Conservation (phyloP, 2,888 invertebrate species). For the Strigamia crassipes region DNA sequence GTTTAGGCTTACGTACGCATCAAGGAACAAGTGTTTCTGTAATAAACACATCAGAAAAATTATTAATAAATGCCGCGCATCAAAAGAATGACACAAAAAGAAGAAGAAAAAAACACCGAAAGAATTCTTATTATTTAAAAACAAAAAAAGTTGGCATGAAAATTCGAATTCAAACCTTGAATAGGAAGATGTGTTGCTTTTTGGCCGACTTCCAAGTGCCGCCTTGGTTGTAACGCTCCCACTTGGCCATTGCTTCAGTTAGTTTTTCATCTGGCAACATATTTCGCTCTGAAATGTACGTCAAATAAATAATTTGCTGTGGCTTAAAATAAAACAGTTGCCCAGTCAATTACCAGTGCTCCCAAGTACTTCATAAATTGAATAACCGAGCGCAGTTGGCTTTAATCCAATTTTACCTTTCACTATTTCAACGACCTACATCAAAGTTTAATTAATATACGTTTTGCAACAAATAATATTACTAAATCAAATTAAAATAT, state of each 20-base stretch:
- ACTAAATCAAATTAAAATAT: constrained; percentile 49
- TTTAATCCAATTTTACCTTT: constrained; percentile 86
- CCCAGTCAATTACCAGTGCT: constrained; percentile 57
- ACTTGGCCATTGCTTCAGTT: constrained; percentile 91
- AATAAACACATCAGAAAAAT: constrained; percentile 47
- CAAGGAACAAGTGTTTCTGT: constrained; percentile 77
- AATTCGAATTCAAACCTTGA: constrained; percentile 62
- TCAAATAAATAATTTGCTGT: constrained; percentile 8
- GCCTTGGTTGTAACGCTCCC: constrained; percentile 71
- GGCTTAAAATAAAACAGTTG: constrained; percentile 43
- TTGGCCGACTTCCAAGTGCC: constrained; percentile 49
- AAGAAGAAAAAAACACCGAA: neutral
- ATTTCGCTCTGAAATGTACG: constrained; percentile 70
- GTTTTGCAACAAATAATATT: neutral
- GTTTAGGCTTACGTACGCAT: constrained; percentile 75
- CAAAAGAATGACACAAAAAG: neutral
- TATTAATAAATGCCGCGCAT: neutral
- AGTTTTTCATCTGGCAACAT: constrained; percentile 81
- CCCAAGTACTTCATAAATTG: constrained; percentile 88
- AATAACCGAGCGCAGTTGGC: constrained; percentile 80
- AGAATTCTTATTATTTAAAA: neutral
- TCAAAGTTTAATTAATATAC: constrained; percentile 18
- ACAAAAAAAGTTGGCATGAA: neutral
- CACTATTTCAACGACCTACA: constrained; percentile 76
- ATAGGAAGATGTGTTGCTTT: constrained; percentile 60